Evolutionary conservation across 1,140 invertebrate species (phyloP).

Genomic region (Delia radicum): DNA sequence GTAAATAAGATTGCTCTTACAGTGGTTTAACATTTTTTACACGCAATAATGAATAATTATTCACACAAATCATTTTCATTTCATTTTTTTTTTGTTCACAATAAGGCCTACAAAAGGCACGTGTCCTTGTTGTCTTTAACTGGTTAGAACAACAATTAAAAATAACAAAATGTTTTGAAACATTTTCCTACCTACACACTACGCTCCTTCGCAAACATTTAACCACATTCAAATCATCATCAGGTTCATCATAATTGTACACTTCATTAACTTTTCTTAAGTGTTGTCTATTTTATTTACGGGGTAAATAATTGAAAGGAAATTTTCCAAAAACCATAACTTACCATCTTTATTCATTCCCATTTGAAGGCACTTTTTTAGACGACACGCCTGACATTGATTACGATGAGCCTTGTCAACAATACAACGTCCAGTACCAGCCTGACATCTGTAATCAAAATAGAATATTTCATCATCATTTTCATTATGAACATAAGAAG

Average conservation of each 20-base stretch:
- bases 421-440: conserved; percentile 90
- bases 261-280: background rate
- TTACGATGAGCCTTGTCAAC: conserved; percentile 99
- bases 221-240: background rate
- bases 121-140: conserved; percentile 15
- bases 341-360: conserved; percentile 99
- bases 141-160: conserved; percentile 14
- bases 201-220: background rate
- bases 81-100: background rate
- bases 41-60: conserved; percentile 18
- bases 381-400: conserved; percentile 95
- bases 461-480: background rate
- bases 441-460: conserved; percentile 82
- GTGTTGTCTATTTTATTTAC: background rate
- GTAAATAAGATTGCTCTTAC: background rate
- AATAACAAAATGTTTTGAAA: background rate
- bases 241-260: background rate
- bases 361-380: conserved; percentile 98
- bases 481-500: background rate
- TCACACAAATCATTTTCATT: background rate
- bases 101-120: background rate
- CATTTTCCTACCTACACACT: background rate
- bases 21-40: conserved; percentile 4
- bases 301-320: background rate
- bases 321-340: conserved; percentile 51